These are phyloP conservation scores for Drosophila algonquin DNA, from an alignment of 2,888 invertebrate species.

Conservation along the genomic window DNA sequence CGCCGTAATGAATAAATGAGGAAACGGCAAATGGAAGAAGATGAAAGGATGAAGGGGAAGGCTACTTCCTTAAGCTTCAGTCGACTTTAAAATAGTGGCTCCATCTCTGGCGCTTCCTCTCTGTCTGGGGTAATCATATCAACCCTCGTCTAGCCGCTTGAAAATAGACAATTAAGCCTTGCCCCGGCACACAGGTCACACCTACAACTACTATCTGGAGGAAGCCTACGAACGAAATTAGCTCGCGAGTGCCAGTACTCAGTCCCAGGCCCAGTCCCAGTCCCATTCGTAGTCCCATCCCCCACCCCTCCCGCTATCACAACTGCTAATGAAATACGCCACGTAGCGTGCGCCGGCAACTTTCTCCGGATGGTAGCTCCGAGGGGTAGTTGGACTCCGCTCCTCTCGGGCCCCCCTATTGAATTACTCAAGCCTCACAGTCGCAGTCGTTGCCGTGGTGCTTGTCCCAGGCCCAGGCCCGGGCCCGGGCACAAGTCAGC, in stretches of 20 bases:
- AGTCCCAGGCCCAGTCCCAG: background rate
- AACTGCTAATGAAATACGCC: constrained; percentile 79
- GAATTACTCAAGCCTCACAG: constrained; percentile 73
- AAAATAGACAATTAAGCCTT: constrained; percentile 62
- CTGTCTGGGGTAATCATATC: constrained; percentile 40
- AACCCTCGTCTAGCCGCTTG: constrained; percentile 41
- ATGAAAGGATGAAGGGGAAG: background rate
- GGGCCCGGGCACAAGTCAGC: constrained; percentile 77
- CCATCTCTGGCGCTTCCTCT: background rate
- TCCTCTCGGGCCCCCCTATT: constrained; percentile 50
- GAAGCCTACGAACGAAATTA: constrained; percentile 58
- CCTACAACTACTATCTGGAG: constrained; percentile 34
- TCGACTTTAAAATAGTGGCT: constrained; percentile 33
- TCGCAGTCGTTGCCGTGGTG: constrained; percentile 16
- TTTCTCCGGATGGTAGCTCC: constrained; percentile 43
- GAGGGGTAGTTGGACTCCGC: constrained; percentile 31
- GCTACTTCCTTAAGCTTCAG: constrained; percentile 7
- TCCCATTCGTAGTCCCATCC: background rate
- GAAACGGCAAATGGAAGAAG: constrained; percentile 36
- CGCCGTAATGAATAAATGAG: constrained; percentile 55
- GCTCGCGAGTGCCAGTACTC: constrained; percentile 33
- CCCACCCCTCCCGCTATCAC: constrained; percentile 43
- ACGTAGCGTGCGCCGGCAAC: constrained; percentile 72
- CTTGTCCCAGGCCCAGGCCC: constrained; percentile 23
- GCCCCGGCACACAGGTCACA: constrained; percentile 45